phyloP scores from a whole-genome alignment of 2,113 vertebrate genomes.

The Callionymus lyra region DNA sequence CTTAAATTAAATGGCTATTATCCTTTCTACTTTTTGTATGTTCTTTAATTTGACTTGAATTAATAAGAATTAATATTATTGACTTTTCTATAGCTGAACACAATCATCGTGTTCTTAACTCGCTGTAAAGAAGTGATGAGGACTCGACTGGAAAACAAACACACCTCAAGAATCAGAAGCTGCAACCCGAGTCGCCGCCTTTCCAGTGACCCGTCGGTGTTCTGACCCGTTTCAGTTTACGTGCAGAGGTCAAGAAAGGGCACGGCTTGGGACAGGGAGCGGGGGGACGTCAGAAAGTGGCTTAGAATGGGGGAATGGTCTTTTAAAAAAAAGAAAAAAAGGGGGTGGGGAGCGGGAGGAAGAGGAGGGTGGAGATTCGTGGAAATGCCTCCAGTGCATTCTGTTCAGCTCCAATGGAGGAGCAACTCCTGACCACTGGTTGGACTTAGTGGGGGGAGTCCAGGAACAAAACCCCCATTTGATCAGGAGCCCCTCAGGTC shows the following conservation, averaged over 20 bases:
- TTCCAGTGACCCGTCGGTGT: conserved; percentile 49
- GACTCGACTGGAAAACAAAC: not conserved
- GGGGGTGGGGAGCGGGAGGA: not conserved
- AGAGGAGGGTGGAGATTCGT: conserved; percentile 29
- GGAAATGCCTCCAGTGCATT: conserved; percentile 59
- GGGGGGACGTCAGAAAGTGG: conserved; percentile 21
- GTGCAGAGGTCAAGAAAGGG: conserved; percentile 45
- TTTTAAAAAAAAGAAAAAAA: conserved; percentile 16
- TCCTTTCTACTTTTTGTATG: no score
- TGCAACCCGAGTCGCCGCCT: conserved; percentile 35
- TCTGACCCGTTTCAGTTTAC: conserved; percentile 55
- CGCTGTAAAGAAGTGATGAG: no score
- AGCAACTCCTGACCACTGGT: conserved; percentile 47
- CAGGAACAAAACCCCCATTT: conserved; percentile 42
- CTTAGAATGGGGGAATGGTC: conserved; percentile 56
- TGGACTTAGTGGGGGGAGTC: conserved; percentile 28
- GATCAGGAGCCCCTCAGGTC: conserved; percentile 39
- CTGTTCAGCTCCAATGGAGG: conserved; percentile 56
- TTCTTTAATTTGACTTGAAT: no score
- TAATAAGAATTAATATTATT: no score
- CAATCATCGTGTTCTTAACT: no score
- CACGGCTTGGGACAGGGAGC: conserved; percentile 20
- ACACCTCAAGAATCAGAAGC: conserved; percentile 28
- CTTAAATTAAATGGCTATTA: no score
- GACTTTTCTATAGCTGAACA: no score